Percentiles rank a stretch among this genome's conserved stretches.
phyloP scores from a whole-genome alignment of 2,797 vertebrate species.

The Galaxias olidus region DNA sequence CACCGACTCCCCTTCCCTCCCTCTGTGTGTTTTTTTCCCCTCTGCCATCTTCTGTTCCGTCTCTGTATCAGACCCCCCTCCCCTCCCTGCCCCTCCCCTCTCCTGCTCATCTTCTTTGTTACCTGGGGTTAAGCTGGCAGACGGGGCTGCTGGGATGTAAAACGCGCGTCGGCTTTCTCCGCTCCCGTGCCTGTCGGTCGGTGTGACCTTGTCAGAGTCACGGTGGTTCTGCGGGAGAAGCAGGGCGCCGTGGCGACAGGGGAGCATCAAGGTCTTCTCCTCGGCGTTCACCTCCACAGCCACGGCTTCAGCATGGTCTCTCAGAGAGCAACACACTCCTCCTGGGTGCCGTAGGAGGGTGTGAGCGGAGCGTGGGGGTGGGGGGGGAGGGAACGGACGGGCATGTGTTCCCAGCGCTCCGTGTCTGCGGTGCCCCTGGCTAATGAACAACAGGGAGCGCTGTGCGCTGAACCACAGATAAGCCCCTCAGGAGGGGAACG shows the following conservation, averaged over 20 bases:
- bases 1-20: neutral
- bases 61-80: neutral
- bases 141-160: constrained; percentile 37
- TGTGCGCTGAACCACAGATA: constrained; percentile 60
- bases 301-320: no score
- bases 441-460: constrained; percentile 57
- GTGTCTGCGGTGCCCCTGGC: constrained; percentile 50
- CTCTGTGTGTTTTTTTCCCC: neutral
- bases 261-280: constrained; percentile 49
- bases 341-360: neutral
- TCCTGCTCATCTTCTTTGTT: constrained; percentile 62
- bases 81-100: constrained; percentile 30
- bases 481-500: constrained; percentile 40
- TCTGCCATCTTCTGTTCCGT: neutral
- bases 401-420: constrained; percentile 29
- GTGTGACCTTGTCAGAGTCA: constrained; percentile 63
- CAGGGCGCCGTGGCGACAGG: constrained; percentile 39
- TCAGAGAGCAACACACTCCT: constrained; percentile 34
- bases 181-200: constrained; percentile 35
- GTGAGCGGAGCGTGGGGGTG: neutral
- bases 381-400: constrained; percentile 47
- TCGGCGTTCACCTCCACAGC: no score
- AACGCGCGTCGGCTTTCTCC: constrained; percentile 30
- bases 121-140: constrained; percentile 47
- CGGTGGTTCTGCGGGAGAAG: constrained; percentile 32